Conservation (phyloP, 1,140 invertebrate species). For the Halesus radiatus region DNA sequence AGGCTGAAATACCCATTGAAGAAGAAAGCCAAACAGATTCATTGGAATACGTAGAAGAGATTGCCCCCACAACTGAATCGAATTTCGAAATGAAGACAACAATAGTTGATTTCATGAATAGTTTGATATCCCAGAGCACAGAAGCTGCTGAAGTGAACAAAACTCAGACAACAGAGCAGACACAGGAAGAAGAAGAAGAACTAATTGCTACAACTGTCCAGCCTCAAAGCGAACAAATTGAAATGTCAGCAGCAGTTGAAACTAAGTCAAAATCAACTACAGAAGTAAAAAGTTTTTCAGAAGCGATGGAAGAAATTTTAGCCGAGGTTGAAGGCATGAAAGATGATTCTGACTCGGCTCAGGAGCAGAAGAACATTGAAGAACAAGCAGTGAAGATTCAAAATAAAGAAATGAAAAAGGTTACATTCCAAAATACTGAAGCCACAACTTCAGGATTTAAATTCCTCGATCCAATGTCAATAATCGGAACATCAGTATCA, state of each 20-base stretch:
- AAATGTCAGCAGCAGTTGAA: conserved; percentile 44
- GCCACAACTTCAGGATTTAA: conserved; percentile 55
- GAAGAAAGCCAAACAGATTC: conserved; percentile 17
- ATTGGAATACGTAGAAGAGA: conserved; percentile 10
- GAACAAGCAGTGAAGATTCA: neutral
- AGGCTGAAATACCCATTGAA: conserved; percentile 27
- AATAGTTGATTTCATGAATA: conserved; percentile 17
- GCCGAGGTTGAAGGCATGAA: conserved; percentile 20
- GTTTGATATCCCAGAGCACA: neutral
- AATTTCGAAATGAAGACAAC: conserved; percentile 26
- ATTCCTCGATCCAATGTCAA: conserved; percentile 70
- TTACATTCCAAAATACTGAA: conserved; percentile 59
- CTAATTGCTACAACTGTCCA: neutral
- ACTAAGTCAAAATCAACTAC: conserved; percentile 8
- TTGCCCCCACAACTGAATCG: neutral
- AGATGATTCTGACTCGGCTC: conserved; percentile 23
- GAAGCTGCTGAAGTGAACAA: neutral
- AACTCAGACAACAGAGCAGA: conserved; percentile 15
- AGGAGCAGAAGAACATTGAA: conserved; percentile 20
- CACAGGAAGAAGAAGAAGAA: conserved; percentile 30
- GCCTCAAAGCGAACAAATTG: conserved; percentile 25
- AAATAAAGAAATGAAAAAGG: conserved; percentile 54
- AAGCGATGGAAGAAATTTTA: conserved; percentile 30
- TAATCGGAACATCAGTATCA: conserved; percentile 80
- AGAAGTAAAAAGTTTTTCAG: conserved; percentile 28